Conservation (phyloP, 2,888 invertebrate species). For the Agrenia bidenticulata region DNA sequence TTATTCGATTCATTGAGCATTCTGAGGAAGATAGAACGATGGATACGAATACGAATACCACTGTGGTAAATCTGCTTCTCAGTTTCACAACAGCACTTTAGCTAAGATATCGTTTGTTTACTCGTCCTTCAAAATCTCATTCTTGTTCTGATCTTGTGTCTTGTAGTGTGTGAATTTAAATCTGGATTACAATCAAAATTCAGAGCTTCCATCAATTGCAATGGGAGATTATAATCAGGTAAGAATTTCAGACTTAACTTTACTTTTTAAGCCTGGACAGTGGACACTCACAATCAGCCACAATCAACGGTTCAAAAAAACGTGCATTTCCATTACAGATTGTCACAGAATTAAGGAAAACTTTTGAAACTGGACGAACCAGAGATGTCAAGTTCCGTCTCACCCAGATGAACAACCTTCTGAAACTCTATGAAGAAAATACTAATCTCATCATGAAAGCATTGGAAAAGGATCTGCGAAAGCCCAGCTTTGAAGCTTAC, state of each 20-base stretch:
- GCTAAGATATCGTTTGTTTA: too few species aligned
- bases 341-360: conserved; percentile 54
- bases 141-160: too few species aligned
- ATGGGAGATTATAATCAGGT: conserved; percentile 16
- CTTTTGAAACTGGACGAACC: conserved; percentile 57
- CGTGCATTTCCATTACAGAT: conserved; percentile 48
- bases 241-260: not conserved
- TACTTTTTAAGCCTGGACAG: not conserved
- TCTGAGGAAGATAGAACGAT: too few species aligned
- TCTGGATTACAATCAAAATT: too few species aligned
- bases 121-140: too few species aligned
- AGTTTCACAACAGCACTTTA: too few species aligned
- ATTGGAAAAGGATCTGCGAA: conserved; percentile 57
- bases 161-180: too few species aligned
- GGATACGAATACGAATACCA: too few species aligned
- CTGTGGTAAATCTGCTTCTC: too few species aligned
- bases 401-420: conserved; percentile 56
- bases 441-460: conserved; percentile 56
- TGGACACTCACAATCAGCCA: not conserved
- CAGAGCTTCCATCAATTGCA: too few species aligned
- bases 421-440: conserved; percentile 57
- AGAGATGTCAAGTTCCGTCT: conserved; percentile 56
- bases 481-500: conserved; percentile 53
- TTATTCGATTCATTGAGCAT: too few species aligned
- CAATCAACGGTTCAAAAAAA: not conserved